These are phyloP conservation scores for Tretioscincus oriximinensis DNA, from an alignment of 2,113 vertebrate species.

Conservation along the genomic window DNA sequence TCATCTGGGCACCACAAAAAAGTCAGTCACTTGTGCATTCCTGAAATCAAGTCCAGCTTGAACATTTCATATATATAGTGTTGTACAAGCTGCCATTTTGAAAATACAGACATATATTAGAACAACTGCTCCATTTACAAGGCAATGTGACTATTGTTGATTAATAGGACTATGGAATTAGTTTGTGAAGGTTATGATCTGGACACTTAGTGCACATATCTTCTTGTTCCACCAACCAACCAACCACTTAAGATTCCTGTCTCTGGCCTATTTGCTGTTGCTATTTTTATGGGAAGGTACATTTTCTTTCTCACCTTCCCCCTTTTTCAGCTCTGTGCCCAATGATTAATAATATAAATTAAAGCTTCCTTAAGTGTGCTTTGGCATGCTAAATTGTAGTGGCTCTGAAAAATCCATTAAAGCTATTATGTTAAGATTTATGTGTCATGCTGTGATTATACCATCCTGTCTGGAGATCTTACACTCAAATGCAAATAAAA, in stretches of 20 bases:
- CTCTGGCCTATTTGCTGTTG: not conserved
- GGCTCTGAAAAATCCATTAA: conserved; percentile 32
- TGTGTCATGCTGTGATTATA: not conserved
- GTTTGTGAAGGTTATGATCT: not conserved
- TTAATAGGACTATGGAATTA: not conserved
- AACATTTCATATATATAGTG: too few species aligned
- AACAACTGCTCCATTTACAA: not conserved
- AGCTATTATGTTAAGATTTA: conserved; percentile 25
- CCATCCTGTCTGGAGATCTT: conserved; percentile 25
- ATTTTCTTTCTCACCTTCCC: not conserved
- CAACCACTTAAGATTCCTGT: not conserved
- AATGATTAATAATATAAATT: conserved; percentile 45
- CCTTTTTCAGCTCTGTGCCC: not conserved
- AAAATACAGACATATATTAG: too few species aligned
- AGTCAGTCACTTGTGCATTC: too few species aligned
- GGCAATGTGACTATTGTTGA: not conserved
- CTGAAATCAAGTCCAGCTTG: too few species aligned
- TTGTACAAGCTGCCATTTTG: not conserved
- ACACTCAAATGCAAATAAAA: conserved; percentile 33
- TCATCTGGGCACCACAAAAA: too few species aligned
- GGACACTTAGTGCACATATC: not conserved
- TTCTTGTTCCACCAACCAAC: not conserved
- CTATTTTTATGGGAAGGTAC: not conserved
- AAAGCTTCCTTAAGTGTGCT: conserved; percentile 32
- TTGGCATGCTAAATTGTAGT: conserved; percentile 42